Base-by-base conservation (phyloP, 1,140 invertebrate genomes). In the Bicyclus anynana region DNA sequence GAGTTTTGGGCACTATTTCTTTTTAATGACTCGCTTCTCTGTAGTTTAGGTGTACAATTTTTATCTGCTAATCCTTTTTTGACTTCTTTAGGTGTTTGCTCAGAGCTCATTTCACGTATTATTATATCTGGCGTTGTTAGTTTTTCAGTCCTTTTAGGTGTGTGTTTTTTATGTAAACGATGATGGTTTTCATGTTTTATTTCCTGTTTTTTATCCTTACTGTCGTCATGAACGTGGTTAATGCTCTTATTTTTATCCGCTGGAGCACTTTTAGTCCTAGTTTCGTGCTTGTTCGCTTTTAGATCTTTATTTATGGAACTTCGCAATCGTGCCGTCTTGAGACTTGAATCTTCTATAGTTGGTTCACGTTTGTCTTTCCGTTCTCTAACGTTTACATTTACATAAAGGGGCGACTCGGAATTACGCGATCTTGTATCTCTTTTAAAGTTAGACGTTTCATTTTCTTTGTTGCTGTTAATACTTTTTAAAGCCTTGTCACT, bases 101-200 rank as follows among this genome's bases (percentile, higher is more conserved):
- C 48, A 26, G 27, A 18, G 38, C n/a, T 21, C 14, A 20, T 9
- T 23, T 27, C 12, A 50, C 47, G 37, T 10, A 38, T 38, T 18
- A 20, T 44, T 29, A 47, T 13, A 4, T 65, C 64, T 33, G 64
- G 59, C n/a, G 64, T 62, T n/a, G 17, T 48, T 49, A 66, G 46
- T 62, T 62, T 62, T 59, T 66, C 64, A 37, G 64, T 62, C 10
- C 64, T 52, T 27, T 47, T 54, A 14, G 55, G 59, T 38, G 23
- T 18, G 5, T 27, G 14, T 14, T 61, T 51, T 42, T 59, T 59
- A 18, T 6, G 2, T 14, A n/a, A 18, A 12, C 9, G 35, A 14
- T 51, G 37, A 13, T 26, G 53, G 16, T 2, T 53, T 17, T 52
- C 55, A 44, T 17, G 27, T 46, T 33, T 53, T 48, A 14, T 49